phyloP scores from a whole-genome alignment of 1,140 invertebrate genomes.

The Eufriesea mexicana region DNA sequence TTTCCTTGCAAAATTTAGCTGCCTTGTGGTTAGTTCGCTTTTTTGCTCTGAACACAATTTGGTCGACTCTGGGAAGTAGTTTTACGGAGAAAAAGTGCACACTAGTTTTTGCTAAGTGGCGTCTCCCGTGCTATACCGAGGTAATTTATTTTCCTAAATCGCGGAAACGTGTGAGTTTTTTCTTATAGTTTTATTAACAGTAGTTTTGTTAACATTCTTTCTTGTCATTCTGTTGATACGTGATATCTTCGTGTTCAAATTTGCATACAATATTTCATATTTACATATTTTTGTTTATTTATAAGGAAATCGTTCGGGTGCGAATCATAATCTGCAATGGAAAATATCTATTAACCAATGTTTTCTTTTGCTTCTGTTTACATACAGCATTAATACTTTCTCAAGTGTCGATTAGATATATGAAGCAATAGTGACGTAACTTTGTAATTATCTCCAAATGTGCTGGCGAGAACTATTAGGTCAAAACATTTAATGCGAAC shows the following conservation, averaged over 20 bases:
- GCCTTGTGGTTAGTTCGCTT: neutral
- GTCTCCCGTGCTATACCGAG: too few relatives aligned
- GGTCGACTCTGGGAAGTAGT: neutral
- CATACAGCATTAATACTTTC: neutral
- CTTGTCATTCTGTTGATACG: too few relatives aligned
- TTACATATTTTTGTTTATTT: too few relatives aligned
- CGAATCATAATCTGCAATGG: neutral
- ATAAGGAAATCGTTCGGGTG: neutral
- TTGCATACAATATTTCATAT: too few relatives aligned
- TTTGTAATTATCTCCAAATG: neutral
- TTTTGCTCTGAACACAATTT: neutral
- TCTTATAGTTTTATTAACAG: too few relatives aligned
- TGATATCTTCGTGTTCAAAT: too few relatives aligned
- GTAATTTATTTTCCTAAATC: too few relatives aligned
- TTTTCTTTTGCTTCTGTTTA: neutral
- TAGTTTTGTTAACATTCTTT: too few relatives aligned
- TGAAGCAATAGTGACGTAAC: neutral
- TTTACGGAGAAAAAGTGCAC: neutral
- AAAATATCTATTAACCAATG: neutral
- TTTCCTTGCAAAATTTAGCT: neutral
- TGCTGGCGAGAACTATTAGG: neutral
- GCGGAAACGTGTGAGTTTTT: too few relatives aligned
- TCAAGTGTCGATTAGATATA: neutral
- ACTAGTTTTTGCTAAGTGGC: neutral
- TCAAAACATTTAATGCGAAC: neutral